A percentile compares a stretch with the other conserved stretches of the same genome.
phyloP scores from a whole-genome alignment of 2,797 vertebrate genomes.

The Lepidocolaptes lacrymiger region DNA sequence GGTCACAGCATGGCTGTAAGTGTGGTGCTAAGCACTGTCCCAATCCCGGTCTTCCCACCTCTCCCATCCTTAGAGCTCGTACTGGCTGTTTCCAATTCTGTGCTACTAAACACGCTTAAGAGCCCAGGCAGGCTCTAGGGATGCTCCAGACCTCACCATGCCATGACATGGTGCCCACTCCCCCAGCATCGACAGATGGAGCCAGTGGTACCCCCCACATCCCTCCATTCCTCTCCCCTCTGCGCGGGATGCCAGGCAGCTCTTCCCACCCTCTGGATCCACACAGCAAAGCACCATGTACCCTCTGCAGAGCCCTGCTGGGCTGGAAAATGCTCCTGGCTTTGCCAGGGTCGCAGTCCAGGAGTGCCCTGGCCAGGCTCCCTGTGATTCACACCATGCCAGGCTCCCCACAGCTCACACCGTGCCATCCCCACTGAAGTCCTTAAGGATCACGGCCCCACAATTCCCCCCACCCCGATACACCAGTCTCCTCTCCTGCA shows the following conservation, averaged over 20 bases:
- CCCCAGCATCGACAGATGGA: accelerated
- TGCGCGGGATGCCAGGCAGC: accelerated
- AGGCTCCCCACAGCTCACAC: neutral
- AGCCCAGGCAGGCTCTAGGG: neutral
- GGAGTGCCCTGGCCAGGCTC: neutral
- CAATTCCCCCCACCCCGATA: neutral
- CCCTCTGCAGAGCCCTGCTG: neutral
- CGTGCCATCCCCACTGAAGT: neutral
- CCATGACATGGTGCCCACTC: accelerated
- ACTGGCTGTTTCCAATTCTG: accelerated
- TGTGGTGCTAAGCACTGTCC: accelerated
- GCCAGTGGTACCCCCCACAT: accelerated
- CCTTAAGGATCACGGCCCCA: neutral
- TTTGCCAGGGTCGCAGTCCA: neutral
- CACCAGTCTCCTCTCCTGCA: neutral
- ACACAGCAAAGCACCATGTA: accelerated
- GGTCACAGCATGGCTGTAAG: neutral
- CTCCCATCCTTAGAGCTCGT: neutral
- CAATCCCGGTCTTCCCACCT: accelerated
- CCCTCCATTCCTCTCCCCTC: accelerated
- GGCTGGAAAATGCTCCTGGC: neutral
- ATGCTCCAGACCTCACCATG: neutral
- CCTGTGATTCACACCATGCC: accelerated
- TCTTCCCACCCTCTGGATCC: accelerated
- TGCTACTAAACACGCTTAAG: accelerated